phyloP scores from a whole-genome alignment of 1,140 invertebrate species.

The Heliconius eleuchia region DNA sequence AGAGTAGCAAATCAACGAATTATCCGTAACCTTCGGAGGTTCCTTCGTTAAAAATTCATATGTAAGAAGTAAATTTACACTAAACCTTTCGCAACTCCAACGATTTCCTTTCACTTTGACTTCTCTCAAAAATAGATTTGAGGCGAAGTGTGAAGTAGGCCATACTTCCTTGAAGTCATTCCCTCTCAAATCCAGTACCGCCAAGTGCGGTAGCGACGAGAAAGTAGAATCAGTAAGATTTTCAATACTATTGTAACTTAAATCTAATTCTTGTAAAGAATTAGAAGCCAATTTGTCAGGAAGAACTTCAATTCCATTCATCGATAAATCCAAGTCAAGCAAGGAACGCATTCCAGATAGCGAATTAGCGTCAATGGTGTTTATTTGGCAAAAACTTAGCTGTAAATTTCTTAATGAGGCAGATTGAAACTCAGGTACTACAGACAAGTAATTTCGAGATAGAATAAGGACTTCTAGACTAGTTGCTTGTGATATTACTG shows the following conservation, averaged over 20 bases:
- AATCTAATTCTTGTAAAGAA: conserved; percentile 81
- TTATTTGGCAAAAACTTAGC: conserved; percentile 83
- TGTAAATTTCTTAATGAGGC: conserved; percentile 80
- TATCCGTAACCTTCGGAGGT: conserved; percentile 75
- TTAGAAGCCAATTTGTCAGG: conserved; percentile 80
- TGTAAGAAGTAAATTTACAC: conserved; percentile 79
- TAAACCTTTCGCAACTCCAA: conserved; percentile 86
- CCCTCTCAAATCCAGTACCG: conserved; percentile 84
- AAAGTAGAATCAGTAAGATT: conserved; percentile 80
- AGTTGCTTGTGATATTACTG: conserved; percentile 77
- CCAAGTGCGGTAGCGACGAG: conserved; percentile 81
- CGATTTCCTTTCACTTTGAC: conserved; percentile 86
- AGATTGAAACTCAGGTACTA: conserved; percentile 80
- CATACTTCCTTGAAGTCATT: conserved; percentile 85
- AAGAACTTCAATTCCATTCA: conserved; percentile 82
- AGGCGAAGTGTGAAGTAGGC: conserved; percentile 80
- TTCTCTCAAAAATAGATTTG: conserved; percentile 81
- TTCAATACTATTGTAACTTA: conserved; percentile 80
- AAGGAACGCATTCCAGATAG: conserved; percentile 79
- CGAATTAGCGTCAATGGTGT: conserved; percentile 70
- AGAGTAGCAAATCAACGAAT: conserved; percentile 81
- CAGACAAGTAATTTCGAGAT: conserved; percentile 84
- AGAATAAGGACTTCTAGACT: conserved; percentile 82
- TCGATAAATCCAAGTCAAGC: conserved; percentile 80
- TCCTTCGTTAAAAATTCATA: conserved; percentile 83